These are phyloP conservation scores for Macquaria australasica DNA, from an alignment of 2,113 vertebrate species.

Conservation along the genomic window DNA sequence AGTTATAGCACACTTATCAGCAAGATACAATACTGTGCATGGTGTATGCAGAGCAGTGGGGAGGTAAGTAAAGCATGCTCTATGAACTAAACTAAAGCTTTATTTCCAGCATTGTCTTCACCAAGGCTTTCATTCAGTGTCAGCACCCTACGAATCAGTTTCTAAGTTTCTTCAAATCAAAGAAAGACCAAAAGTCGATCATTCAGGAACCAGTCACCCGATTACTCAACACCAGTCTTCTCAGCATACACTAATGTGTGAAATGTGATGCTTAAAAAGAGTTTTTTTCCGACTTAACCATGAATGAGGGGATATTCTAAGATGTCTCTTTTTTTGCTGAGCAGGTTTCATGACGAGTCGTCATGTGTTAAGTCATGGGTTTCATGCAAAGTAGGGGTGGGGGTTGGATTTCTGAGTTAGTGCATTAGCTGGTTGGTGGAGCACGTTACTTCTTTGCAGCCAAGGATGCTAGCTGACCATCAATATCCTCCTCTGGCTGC, in stretches of 20 bases:
- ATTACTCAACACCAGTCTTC: constrained; percentile 47
- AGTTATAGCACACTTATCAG: constrained; percentile 76
- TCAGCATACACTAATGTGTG: constrained; percentile 58
- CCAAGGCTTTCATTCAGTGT: constrained; percentile 53
- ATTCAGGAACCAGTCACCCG: constrained; percentile 46
- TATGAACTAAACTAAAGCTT: constrained; percentile 77
- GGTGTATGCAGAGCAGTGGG: constrained; percentile 63
- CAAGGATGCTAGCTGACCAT: constrained; percentile 87
- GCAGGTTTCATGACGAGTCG: constrained; percentile 67
- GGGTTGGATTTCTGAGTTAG: constrained; percentile 71
- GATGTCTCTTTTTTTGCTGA: constrained; percentile 76
- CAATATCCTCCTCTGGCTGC: constrained; percentile 97
- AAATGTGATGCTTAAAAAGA: constrained; percentile 67
- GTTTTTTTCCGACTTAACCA: constrained; percentile 55
- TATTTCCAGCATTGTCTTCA: constrained; percentile 64
- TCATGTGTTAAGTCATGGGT: constrained; percentile 69
- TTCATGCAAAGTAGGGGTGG: constrained; percentile 82
- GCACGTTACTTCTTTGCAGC: constrained; percentile 92
- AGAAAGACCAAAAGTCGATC: constrained; percentile 64
- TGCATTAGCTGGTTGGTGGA: constrained; percentile 72
- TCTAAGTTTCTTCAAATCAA: constrained; percentile 57
- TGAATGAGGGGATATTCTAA: constrained; percentile 67
- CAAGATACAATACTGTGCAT: constrained; percentile 69
- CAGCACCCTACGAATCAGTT: constrained; percentile 73
- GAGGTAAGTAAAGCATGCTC: constrained; percentile 76